Evolutionary conservation across 1,140 invertebrate species (phyloP), one percentile per base, ranked within the genome.

Genomic region (Sitophilus oryzae): DNA sequence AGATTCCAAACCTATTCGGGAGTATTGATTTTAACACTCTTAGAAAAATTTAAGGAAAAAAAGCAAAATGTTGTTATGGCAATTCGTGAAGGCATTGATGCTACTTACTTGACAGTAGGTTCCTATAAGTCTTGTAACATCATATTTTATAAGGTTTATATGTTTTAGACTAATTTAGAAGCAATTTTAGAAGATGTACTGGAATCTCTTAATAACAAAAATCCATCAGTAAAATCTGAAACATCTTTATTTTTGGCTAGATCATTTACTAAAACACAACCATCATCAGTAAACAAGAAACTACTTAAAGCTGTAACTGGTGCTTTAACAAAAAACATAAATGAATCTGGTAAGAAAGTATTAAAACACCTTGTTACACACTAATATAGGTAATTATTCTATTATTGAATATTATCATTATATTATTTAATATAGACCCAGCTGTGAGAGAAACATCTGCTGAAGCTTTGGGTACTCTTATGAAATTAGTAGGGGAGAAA

Each of bases 41-140:
- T 98, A 6, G 93, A 97, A 64, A 98, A 98, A 76, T 98, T 99
- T 66, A 96, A 95, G 67, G 96, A 99, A 72, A 98, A 97, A 76
- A 99, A 99, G 67, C 77, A 83, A 30, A 91, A 84, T 71, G 93
- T 97, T 41, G 91, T 98, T 0, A 67, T 77, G 23, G 83, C 86
- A 1, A 74, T 98, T 14, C 74, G 90, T 30, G 94, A 98, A 60
- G 89, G 91, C n/a, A 86, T 91, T 23, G 96, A 99, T 76, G 90
- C 91, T 6, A 83, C 93, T 54, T 96, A 86, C 74, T 74, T 79
- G 9, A 82, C 84, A 53, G 87, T 91, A 71, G 44, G 52, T 41
- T 11, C 22, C 5, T 30, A 30, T 11, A 30, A n/a, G 5, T 19
- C 19, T 37, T 50, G 1, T 40, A 40, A 34, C 11, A 16, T 40